phyloP scores from a whole-genome alignment of 2,113 vertebrate species.

The Leptosomus discolor region DNA sequence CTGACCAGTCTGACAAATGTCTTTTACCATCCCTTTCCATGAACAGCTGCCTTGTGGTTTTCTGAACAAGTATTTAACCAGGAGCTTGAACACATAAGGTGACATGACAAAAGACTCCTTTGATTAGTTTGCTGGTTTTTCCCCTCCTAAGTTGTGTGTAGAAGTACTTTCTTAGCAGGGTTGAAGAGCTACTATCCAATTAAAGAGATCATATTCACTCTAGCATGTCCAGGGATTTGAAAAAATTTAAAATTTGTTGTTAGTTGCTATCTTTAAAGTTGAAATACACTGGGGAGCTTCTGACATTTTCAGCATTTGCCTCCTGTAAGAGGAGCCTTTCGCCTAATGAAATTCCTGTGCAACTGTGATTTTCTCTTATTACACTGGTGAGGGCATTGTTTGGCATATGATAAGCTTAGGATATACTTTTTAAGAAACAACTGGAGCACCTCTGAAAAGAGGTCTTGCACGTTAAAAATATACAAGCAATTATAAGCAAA shows the following conservation, averaged over 20 bases:
- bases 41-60: not conserved
- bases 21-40: not conserved
- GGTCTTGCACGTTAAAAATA: not conserved
- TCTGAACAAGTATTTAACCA: not conserved
- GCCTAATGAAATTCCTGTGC: conserved; percentile 31
- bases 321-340: conserved; percentile 19
- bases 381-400: conserved; percentile 1
- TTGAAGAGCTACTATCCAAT: not conserved
- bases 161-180: not conserved
- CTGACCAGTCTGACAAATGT: not conserved
- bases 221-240: not conserved
- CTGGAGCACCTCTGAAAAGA: not conserved
- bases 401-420: conserved; percentile 1
- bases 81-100: not conserved
- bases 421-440: not conserved
- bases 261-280: conserved; percentile 26
- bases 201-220: not conserved
- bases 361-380: conserved; percentile 39
- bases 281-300: not conserved
- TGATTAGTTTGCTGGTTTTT: not conserved
- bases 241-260: not conserved
- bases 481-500: not conserved
- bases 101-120: not conserved
- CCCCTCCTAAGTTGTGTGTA: not conserved
- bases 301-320: conserved; percentile 48